A percentile compares a stretch with the other conserved stretches of the same genome.
Conservation (phyloP, 2,888 invertebrate species). For the Agonum fuliginosum region DNA sequence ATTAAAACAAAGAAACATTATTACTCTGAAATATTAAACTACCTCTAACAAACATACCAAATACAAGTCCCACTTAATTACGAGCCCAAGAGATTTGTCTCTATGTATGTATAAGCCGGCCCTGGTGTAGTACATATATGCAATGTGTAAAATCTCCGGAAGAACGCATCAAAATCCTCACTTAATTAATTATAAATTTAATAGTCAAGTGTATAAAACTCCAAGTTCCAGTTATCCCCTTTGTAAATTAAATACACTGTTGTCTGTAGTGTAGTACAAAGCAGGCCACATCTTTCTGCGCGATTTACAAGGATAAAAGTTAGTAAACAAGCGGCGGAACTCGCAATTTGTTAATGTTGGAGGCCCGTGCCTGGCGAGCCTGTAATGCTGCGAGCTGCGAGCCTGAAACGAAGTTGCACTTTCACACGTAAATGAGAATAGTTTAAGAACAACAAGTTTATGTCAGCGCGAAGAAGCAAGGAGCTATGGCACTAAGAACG, state of each 20-base stretch:
- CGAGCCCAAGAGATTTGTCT: background rate
- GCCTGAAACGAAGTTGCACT: constrained; percentile 31
- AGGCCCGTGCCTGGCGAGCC: constrained; percentile 3
- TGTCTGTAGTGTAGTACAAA: constrained; percentile 33
- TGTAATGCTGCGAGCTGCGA: too few species aligned
- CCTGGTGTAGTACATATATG: too few species aligned
- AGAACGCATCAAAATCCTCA: constrained; percentile 7
- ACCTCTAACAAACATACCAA: too few species aligned
- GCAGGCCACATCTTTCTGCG: constrained; percentile 30
- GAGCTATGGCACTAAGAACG: background rate
- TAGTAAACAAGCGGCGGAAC: constrained; percentile 40
- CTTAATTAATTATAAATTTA: constrained; percentile 41
- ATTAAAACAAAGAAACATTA: too few species aligned
- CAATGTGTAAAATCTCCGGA: background rate
- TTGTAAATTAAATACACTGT: constrained; percentile 43
- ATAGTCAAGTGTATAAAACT: constrained; percentile 29
- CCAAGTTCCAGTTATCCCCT: constrained; percentile 14
- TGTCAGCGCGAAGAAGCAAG: constrained; percentile 19
- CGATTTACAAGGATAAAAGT: constrained; percentile 49
- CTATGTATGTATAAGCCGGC: background rate
- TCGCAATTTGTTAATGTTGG: constrained; percentile 50
- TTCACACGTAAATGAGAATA: constrained; percentile 56
- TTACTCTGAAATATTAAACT: background rate
- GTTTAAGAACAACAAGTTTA: constrained; percentile 54
- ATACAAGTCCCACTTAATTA: too few species aligned